These are phyloP conservation scores for Novumbra hubbsi DNA, from an alignment of 2,797 vertebrate species.

Conservation along the genomic window DNA sequence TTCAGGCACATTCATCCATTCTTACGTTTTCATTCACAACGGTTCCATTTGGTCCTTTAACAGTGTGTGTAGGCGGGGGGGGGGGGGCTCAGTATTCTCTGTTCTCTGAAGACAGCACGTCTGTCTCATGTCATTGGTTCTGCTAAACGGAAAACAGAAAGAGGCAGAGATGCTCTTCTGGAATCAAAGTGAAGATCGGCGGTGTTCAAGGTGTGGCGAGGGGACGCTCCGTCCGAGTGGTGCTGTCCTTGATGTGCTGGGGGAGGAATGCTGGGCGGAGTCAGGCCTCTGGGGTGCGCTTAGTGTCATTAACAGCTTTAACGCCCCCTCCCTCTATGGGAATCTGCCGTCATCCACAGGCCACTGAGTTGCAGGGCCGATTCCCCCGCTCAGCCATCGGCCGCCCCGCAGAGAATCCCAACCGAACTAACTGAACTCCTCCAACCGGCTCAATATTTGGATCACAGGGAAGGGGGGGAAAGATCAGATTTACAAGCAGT, in stretches of 20 bases:
- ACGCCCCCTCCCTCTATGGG: constrained; percentile 58
- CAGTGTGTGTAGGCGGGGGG: constrained; percentile 40
- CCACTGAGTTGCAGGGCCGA: constrained; percentile 44
- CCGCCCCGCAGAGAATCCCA: not conserved
- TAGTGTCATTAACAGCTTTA: constrained; percentile 68
- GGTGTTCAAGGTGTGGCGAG: constrained; percentile 50
- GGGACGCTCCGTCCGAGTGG: constrained; percentile 48
- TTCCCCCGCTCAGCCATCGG: constrained; percentile 58
- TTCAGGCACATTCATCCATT: constrained; percentile 54
- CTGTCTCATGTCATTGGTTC: constrained; percentile 61
- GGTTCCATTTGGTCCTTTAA: constrained; percentile 57
- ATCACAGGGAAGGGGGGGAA: constrained; percentile 68
- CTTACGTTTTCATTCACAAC: constrained; percentile 49
- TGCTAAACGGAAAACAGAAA: constrained; percentile 32
- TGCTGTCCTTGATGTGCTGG: constrained; percentile 61
- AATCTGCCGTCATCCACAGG: constrained; percentile 65
- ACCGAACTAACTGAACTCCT: constrained; percentile 15
- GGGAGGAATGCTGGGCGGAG: constrained; percentile 38
- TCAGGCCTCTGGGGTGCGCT: constrained; percentile 62
- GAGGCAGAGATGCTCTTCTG: constrained; percentile 60
- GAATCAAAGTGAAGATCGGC: constrained; percentile 58
- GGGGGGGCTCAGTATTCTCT: constrained; percentile 45
- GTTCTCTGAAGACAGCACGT: constrained; percentile 60
- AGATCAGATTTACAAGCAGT: constrained; percentile 64
- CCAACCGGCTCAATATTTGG: constrained; percentile 67